Evolutionary conservation across 2,797 vertebrate genomes (phyloP), one percentile per base, ranked within the genome.

Genomic region (Molossus molossus): DNA sequence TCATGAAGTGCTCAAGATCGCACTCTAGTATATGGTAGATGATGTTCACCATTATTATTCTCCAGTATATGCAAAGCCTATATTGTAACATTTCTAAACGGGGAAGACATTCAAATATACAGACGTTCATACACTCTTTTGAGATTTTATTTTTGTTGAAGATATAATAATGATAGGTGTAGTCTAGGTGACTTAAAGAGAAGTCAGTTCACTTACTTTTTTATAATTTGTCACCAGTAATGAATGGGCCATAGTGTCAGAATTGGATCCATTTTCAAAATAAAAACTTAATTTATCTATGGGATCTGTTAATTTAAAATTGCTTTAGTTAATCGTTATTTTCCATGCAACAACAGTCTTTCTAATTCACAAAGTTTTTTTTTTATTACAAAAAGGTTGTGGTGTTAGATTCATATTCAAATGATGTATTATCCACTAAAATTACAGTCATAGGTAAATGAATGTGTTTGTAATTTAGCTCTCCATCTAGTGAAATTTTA

Each of bases 121-220:
- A 83, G 58, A 84, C 8, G 37, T 40, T 12, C 11, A 57, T 75
- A 45, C 3, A 53, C 2, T 10, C 23, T 69, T 87, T 88, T 64
- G 37, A 91, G 70, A 72, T 85, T 90, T 70, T 10, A 73, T 58
- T 87, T 94, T 82, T 75, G 10, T 40, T 64, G 12, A 91, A 80
- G 25, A 57, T 65, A 45, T 45, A 45, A 45, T 5, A 45, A 45
- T 45, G 40, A 45, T 45, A 45, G 53, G 53, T 40, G 23, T 72
- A 64, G 33, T 60, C 10, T 84, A 77, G 20, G 6, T 45, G 10
- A 67, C 13, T 73, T 29, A 89, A 50, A 57, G 17, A 73, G 53
- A 81, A 79, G 2, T 72, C 20, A 62, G 23, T 45, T 72, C 20
- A 48, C n/a, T 23, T 65, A 79, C 64, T 65, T 58, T 65, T 50